Base-by-base conservation (phyloP, 1,140 invertebrate species). In the Pseudomyrmex gracilis region DNA sequence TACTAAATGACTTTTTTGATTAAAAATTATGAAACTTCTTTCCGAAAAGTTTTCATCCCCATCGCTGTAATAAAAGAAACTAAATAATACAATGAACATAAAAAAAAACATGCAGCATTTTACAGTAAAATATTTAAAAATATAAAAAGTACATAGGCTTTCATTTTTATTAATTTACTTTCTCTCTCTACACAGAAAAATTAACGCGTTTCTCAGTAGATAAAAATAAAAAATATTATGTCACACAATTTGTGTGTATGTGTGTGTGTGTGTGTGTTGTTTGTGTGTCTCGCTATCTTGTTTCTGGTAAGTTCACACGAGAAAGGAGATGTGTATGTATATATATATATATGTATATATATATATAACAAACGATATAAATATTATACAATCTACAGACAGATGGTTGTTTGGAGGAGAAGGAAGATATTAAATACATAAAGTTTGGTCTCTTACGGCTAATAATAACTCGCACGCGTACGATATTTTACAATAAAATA, bases 401-500 rank as follows among this genome's bases (percentile, higher is more conserved):
- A 66, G 34, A 34, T 34, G 66, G 51, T 51, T 55, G 10, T 78
- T 60, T 51, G 22, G 58, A 67, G 60, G 22, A 45, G 49, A 34
- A 20, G 68, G 22, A 13, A 71, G 57, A 68, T 85, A 80, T 76
- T 88, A 87, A n/a, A 85, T 88, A 85, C 66, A 74, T 64, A 85
- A 85, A 85, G 84, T 85, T 88, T 88, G 61, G 78, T 87, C 57
- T 73, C 60, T 57, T 73, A 58, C 70, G 57, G 43, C 49, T 57
- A 61, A 70, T 64, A 60, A 45, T 71, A 58, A 45, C 49, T 73
- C 73, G 20, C 47, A 73, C 66, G 84, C 34, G 34, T 34, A 34
- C 82, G 85, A 90, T 87, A 91, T 90, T 90, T 86, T 88, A 89
- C 83, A 90, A 87, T 82, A 85, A 89, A 90, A 84, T 90, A 90